These are phyloP conservation scores for Apis laboriosa DNA, from an alignment of 1,140 invertebrate genomes.

Conservation along the genomic window DNA sequence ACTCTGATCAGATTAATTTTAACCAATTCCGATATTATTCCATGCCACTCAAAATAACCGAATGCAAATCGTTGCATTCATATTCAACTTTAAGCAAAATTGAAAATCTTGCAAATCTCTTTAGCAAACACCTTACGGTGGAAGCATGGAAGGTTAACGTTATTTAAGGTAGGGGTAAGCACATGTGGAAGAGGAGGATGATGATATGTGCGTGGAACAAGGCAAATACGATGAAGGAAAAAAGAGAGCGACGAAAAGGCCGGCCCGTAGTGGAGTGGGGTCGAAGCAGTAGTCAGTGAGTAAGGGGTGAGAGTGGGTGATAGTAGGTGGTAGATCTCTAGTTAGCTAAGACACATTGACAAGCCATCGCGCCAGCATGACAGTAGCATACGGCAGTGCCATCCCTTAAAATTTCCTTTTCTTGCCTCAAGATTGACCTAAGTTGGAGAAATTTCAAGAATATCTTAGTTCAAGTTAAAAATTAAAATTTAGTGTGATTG, in stretches of 20 bases:
- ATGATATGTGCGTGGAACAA: conserved; percentile 15
- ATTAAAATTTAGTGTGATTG: background rate
- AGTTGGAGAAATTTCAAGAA: background rate
- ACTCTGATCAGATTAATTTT: no score
- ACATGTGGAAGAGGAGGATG: conserved; percentile 39
- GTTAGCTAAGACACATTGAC: conserved; percentile 78
- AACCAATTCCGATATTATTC: no score
- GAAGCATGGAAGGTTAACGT: conserved; percentile 21
- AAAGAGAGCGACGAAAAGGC: conserved; percentile 57
- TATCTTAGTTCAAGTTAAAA: background rate
- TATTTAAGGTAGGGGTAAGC: conserved; percentile 24
- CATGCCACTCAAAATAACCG: background rate
- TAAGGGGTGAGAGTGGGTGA: conserved; percentile 75
- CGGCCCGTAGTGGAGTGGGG: conserved; percentile 66
- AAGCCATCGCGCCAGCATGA: conserved; percentile 72
- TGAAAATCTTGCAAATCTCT: conserved; percentile 1
- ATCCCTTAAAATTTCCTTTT: conserved; percentile 29
- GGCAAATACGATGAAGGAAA: conserved; percentile 21
- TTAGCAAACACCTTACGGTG: conserved; percentile 4
- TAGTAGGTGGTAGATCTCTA: conserved; percentile 75
- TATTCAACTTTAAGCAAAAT: background rate
- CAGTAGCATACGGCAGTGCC: conserved; percentile 58
- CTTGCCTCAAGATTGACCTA: background rate
- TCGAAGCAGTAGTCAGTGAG: conserved; percentile 63
- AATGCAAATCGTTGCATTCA: background rate